These are phyloP conservation scores for Muntiacus muntjak DNA, from an alignment of 2,113 vertebrate genomes.

Conservation along the genomic window DNA sequence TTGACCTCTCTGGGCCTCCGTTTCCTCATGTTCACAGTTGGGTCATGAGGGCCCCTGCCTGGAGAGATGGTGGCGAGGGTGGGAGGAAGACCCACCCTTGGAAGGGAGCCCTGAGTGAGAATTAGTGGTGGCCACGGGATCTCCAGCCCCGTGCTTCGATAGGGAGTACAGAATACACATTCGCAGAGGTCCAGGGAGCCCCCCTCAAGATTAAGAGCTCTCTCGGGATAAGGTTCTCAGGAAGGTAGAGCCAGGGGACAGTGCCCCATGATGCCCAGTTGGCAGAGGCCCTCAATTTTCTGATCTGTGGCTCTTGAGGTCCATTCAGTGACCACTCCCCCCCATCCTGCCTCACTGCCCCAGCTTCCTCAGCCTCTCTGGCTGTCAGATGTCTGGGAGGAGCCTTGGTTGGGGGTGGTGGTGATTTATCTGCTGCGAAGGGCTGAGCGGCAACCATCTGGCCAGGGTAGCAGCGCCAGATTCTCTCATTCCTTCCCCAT, in stretches of 20 bases:
- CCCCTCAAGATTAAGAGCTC: too few relatives aligned
- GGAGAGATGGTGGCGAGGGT: neutral
- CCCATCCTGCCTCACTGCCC: neutral
- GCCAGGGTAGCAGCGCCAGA: neutral
- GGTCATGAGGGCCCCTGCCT: neutral
- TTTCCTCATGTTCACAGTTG: neutral
- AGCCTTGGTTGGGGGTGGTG: neutral
- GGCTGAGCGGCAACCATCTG: conserved; percentile 35
- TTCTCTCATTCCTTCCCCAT: conserved; percentile 8
- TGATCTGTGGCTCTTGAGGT: neutral
- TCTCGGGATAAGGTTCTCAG: neutral
- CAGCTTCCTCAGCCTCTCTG: neutral
- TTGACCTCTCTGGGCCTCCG: neutral
- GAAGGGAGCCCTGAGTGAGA: neutral
- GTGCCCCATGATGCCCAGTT: too few relatives aligned
- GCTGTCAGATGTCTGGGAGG: neutral
- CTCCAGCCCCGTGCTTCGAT: neutral
- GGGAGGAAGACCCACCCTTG: neutral
- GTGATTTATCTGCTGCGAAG: neutral
- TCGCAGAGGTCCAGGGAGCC: fast-evolving
- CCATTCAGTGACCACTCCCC: fast-evolving
- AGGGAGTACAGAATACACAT: too few relatives aligned
- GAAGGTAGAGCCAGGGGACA: neutral
- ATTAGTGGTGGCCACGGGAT: fast-evolving
- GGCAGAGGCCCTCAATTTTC: neutral